Percentiles rank a stretch among this genome's conserved stretches.
Evolutionary conservation across 2,113 vertebrate species (phyloP).

Genomic region (Ceratotherium simum): DNA sequence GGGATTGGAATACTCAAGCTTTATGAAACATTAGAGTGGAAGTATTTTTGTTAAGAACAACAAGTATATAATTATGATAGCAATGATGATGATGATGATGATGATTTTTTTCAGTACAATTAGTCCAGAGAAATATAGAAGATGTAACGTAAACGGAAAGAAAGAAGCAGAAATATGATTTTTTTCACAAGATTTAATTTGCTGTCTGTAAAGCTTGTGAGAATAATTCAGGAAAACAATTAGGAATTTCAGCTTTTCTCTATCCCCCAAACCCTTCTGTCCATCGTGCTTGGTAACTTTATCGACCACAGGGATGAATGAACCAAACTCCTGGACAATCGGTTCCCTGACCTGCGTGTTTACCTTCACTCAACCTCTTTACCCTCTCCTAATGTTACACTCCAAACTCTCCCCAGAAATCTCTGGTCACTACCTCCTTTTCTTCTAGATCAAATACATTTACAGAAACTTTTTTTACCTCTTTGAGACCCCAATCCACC

Average conservation of each 20-base stretch:
- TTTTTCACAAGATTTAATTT: not conserved
- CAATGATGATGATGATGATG: not conserved
- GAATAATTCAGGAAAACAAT: not conserved
- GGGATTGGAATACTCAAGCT: not conserved
- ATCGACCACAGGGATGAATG: not conserved
- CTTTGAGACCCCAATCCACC: not conserved
- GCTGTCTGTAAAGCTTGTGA: not conserved
- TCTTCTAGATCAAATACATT: not conserved
- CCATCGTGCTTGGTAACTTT: not conserved
- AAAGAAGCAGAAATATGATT: not conserved
- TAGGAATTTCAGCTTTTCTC: not conserved
- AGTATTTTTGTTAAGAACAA: not conserved
- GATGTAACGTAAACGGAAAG: not conserved
- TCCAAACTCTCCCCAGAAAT: not conserved
- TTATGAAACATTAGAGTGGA: not conserved
- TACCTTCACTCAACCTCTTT: not conserved
- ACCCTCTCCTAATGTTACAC: not conserved
- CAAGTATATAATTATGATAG: not conserved
- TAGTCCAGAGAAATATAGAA: not conserved
- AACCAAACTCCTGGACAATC: not conserved
- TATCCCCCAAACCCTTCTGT: not conserved
- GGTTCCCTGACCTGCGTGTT: not conserved
- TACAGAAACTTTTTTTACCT: not conserved
- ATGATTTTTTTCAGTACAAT: not conserved
- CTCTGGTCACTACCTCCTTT: not conserved